These are phyloP conservation scores for Podarcis siculus DNA, from an alignment of 2,797 vertebrate species.

Conservation along the genomic window DNA sequence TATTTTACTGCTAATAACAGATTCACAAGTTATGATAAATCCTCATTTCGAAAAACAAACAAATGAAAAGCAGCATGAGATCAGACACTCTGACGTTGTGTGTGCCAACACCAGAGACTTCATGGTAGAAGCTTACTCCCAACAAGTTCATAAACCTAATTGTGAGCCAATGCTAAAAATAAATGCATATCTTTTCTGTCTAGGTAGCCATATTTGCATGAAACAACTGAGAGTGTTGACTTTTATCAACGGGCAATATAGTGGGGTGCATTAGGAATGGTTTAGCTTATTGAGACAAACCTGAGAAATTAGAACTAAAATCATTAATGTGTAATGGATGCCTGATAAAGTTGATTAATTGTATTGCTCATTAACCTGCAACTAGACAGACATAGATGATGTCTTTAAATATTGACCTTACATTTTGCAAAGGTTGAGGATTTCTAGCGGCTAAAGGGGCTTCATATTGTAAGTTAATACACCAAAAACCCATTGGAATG, in stretches of 20 bases:
- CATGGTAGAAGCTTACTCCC: conserved; percentile 42
- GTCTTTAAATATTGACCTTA: conserved; percentile 37
- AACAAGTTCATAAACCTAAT: background rate
- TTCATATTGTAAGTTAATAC: conserved; percentile 19
- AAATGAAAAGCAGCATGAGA: background rate
- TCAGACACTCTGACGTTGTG: conserved; percentile 19
- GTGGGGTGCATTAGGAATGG: conserved; percentile 50
- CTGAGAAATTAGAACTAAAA: conserved; percentile 65
- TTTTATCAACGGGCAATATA: conserved; percentile 29
- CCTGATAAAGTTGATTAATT: conserved; percentile 49
- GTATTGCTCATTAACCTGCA: conserved; percentile 68
- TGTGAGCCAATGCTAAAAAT: conserved; percentile 19
- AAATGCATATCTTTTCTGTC: background rate
- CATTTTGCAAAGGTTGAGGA: conserved; percentile 22
- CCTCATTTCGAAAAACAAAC: conserved; percentile 10
- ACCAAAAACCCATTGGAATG: conserved; percentile 38
- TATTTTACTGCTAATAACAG: background rate
- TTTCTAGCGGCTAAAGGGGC: conserved; percentile 37
- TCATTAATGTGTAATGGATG: conserved; percentile 58
- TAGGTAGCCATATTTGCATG: conserved; percentile 8
- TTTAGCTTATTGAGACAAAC: conserved; percentile 70
- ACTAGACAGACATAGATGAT: conserved; percentile 39
- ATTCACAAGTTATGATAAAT: conserved; percentile 25
- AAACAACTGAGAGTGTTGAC: conserved; percentile 24
- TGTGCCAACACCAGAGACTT: conserved; percentile 20